Evolutionary conservation across 2,797 vertebrate species (phyloP), one percentile per base, ranked within the genome.

Genomic region (Peromyscus melanophrys): DNA sequence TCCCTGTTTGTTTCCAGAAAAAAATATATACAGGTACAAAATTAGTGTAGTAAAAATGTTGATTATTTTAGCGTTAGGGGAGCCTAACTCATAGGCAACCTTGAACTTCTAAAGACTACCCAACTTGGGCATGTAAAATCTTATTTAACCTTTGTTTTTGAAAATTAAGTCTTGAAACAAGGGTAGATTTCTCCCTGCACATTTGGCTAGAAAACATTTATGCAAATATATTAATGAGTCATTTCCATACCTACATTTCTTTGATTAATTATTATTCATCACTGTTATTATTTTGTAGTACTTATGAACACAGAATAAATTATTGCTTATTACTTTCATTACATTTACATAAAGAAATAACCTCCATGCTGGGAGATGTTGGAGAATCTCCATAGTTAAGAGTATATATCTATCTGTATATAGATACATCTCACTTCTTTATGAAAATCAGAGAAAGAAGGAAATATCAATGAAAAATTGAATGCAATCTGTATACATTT

Each of bases 81-180:
- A 95, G n/a, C 25, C 27, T 81, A 90, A 73, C 46, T 67, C 55
- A 90, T 31, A 82, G 1, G 4, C 34, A 37, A 91, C 8, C 59
- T 84, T 92, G 31, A 65, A 90, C 92, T 94, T 90, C 49, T 88
- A 55, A 93, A 73, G 77, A 59, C 6, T 69, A 57, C 6, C 76
- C 31, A 65, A 46, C 61, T 65, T 37, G 23, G 11, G 31, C 31
- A 31, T 10, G 0, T 57, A 37, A 43, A 92, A 83, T 23, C 3
- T 76, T 23, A 43, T 6, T 93, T 3, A 43, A n/a, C 89, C 52
- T 87, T 95, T 76, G 17, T 52, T 89, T 87, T 92, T 96, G n/a
- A 93, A 97, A 97, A 90, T 87, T 93, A 95, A 96, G 40, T 4
- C 17, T 76, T 69, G 55, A 75, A 76, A 49, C 52, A 17, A 67